Percentiles rank a stretch among this genome's conserved stretches.
These are phyloP conservation scores for Heliocidaris erythrogramma DNA, from an alignment of 35 echinoderm and acorn worm genomes.

Conservation along the genomic window DNA sequence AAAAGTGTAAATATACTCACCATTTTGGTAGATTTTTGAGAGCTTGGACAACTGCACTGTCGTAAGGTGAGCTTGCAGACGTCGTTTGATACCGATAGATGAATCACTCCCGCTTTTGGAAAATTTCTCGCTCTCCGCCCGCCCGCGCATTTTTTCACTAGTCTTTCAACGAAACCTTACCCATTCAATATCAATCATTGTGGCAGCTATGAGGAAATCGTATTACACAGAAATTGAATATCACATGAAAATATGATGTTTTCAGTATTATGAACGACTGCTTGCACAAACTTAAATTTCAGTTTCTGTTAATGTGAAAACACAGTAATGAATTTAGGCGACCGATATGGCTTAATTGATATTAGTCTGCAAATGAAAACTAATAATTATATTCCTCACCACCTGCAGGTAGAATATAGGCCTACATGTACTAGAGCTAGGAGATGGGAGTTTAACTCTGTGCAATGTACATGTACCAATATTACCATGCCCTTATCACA, in stretches of 20 bases:
- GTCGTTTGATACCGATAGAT: neutral
- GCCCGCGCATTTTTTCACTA: neutral
- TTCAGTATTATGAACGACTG: neutral
- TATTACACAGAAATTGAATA: no score
- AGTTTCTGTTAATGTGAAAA: neutral
- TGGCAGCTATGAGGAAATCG: no score
- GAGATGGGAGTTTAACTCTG: no score
- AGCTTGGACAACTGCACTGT: constrained; percentile 15
- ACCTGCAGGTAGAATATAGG: neutral
- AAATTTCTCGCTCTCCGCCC: neutral
- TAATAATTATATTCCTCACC: neutral
- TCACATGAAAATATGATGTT: neutral
- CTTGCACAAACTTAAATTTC: neutral
- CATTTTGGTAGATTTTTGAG: neutral
- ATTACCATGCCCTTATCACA: neutral
- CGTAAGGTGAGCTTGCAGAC: constrained; percentile 36
- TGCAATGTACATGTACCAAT: no score
- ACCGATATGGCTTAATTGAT: neutral
- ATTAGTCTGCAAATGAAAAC: neutral
- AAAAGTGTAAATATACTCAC: neutral
- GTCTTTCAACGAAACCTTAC: neutral
- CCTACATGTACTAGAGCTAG: no score
- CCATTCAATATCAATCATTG: neutral
- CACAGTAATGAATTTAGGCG: neutral
- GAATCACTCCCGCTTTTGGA: constrained; percentile 2